Base-by-base conservation (phyloP, 35 echinoderm and acorn worm genomes). In the Patiria miniata region DNA sequence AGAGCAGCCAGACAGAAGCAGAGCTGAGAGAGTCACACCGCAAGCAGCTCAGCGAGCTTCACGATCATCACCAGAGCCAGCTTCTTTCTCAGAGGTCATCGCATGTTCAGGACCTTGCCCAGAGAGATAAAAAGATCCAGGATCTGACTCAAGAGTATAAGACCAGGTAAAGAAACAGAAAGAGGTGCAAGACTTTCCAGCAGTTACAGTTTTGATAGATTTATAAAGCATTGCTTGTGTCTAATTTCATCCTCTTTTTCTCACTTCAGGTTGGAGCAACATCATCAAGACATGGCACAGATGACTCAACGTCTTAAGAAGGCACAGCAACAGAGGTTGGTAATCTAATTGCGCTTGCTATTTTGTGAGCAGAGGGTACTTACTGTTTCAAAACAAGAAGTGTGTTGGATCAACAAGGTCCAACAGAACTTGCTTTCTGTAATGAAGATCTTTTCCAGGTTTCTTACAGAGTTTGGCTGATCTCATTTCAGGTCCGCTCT, bases 61-160 rank as follows among this genome's bases (percentile, higher is more conserved):
- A 53, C 12, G 78, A 87, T 5, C 61, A 52, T 36, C 90, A 92
- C 44, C 85, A 83, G 83, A 81, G 82, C 40, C 84, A 92, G 59
- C 32, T 92, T 5, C 34, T 37, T 0, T 37, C 80, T n/a, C 47
- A 82, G 79, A 92, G 76, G 60, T 38, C 52, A 17, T 79, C 39
- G 28, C 79, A 86, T 69, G 52, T 51, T 33, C 78, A 60, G 28
- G 90, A 92, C 39, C 52, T 92, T 1, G 36, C 78, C 57, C 77
- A 87, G 59, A 92, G 85, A 80, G 90, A 92, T 39, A 79, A 85
- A 14, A 87, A 57, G 81, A 53, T 79, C 36, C 44, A 60, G 16
- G 85, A 65, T 29, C 68, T 38, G 47, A 79, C 68, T 17, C 77
- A 92, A 23, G 77, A 92, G n/a, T 92, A 92, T 83, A 77, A 92